Conservation (phyloP, 2,888 invertebrate genomes). For the Luperina testacea region DNA sequence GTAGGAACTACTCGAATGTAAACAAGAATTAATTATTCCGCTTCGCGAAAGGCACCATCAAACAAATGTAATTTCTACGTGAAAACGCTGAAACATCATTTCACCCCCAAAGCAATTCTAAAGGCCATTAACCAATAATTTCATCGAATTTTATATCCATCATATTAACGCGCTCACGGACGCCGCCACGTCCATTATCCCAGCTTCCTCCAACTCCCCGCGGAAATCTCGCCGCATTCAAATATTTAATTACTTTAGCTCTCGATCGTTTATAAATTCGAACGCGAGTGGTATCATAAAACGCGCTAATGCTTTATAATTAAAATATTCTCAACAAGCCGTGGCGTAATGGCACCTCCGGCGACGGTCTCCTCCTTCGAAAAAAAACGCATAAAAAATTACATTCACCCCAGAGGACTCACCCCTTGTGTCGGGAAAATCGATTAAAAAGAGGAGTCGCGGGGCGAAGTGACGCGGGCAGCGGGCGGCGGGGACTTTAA, state of each 20-base stretch:
- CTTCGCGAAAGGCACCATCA: conserved; percentile 30
- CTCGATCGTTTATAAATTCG: conserved; percentile 89
- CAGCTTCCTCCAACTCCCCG: conserved; percentile 82
- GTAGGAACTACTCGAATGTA: conserved; percentile 51
- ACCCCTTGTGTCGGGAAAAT: conserved; percentile 90
- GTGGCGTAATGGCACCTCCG: conserved; percentile 90
- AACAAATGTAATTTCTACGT: conserved; percentile 68
- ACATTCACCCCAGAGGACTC: conserved; percentile 90
- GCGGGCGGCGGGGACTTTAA: conserved; percentile 86
- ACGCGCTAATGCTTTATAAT: conserved; percentile 91
- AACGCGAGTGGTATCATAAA: conserved; percentile 89
- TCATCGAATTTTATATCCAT: conserved; percentile 89
- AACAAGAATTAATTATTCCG: conserved; percentile 58
- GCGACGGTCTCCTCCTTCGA: conserved; percentile 87
- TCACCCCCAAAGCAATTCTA: conserved; percentile 81
- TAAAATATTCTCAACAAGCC: conserved; percentile 91
- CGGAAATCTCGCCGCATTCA: conserved; percentile 90
- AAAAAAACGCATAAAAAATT: conserved; percentile 91
- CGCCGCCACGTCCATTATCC: conserved; percentile 84
- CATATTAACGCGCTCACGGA: conserved; percentile 84
- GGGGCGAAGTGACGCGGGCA: conserved; percentile 81
- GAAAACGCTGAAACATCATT: conserved; percentile 78
- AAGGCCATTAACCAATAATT: conserved; percentile 88
- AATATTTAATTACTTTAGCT: conserved; percentile 90
- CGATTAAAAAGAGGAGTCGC: conserved; percentile 90